Evolutionary conservation across 2,888 invertebrate species (phyloP), one percentile per base, ranked within the genome.

Genomic region (Athrips mouffetella): DNA sequence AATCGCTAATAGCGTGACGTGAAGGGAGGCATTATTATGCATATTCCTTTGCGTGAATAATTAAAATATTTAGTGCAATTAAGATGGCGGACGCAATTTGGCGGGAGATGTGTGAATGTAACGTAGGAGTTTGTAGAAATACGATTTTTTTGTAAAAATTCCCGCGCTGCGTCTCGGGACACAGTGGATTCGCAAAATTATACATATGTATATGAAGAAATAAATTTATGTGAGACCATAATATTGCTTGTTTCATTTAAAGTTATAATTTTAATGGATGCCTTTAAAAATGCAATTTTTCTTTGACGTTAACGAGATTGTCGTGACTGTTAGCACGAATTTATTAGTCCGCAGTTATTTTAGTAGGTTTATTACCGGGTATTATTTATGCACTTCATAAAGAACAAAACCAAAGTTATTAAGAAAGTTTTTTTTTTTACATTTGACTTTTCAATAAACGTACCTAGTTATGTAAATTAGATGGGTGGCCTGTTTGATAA

Each of bases 161-260:
- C 83, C 85, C 81, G 77, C 84, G 78, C 80, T 80, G 76, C 81
- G 84, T 79, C 81, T 80, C 82, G 80, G 80, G 85, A 73, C 85
- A 86, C 85, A 83, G 85, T 85, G 86, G 86, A 86, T 87, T 87
- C 87, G 87, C 82, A 83, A 79, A 78, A 82, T 82, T 87, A 86
- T 88, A 88, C 86, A 87, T 87, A 87, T 87, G 86, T 88, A 88
- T 88, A 87, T 88, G 87, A 77, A 79, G 81, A 84, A 88, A 86
- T 86, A 87, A 86, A 87, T 86, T 83, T 87, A 88, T 88, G 87
- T 88, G 86, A 87, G 79, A 86, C 83, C 83, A 82, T 81, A 77
- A 55, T 54, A 53, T n/a, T 53, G 56, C 53, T 53, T 57, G 11
- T 15, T 33, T 16, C 10, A 10, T 27, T 37, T 20, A 8, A 37